Evolutionary conservation across 1,140 invertebrate species (phyloP).

Genomic region (Atta texana): DNA sequence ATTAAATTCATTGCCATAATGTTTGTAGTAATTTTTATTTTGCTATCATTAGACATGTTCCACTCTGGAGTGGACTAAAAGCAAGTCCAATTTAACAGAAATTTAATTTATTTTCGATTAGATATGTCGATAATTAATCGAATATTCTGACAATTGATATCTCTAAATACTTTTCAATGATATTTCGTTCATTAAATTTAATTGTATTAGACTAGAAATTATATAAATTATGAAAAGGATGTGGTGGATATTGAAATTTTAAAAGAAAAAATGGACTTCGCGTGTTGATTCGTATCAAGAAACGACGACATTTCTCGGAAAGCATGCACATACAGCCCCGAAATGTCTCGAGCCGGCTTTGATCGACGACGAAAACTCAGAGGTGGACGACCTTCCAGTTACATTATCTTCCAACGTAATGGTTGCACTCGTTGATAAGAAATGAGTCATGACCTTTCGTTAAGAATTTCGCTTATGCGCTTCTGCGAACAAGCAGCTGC

Average conservation of each 20-base stretch:
- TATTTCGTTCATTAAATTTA: neutral
- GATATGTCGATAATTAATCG: neutral
- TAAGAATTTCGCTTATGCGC: constrained; percentile 38
- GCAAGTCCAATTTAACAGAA: neutral
- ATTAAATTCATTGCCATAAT: neutral
- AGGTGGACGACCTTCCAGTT: constrained; percentile 57
- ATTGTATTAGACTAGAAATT: neutral
- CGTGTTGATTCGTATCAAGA: neutral
- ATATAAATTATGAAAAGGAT: neutral
- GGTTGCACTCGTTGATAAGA: constrained; percentile 42
- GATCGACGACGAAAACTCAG: constrained; percentile 28
- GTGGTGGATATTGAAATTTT: neutral
- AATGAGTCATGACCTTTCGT: constrained; percentile 54
- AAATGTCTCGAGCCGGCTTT: constrained; percentile 10
- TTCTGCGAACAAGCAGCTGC: constrained; percentile 9
- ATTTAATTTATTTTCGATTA: neutral
- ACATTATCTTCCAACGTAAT: constrained; percentile 58
- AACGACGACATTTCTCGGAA: neutral
- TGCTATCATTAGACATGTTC: neutral
- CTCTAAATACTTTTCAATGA: neutral
- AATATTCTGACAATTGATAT: neutral
- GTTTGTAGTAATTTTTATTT: neutral
- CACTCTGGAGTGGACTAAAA: neutral
- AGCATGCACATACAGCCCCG: neutral
- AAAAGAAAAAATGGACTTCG: neutral